phyloP scores from a whole-genome alignment of 1,140 invertebrate genomes.

The Pinna nobilis region DNA sequence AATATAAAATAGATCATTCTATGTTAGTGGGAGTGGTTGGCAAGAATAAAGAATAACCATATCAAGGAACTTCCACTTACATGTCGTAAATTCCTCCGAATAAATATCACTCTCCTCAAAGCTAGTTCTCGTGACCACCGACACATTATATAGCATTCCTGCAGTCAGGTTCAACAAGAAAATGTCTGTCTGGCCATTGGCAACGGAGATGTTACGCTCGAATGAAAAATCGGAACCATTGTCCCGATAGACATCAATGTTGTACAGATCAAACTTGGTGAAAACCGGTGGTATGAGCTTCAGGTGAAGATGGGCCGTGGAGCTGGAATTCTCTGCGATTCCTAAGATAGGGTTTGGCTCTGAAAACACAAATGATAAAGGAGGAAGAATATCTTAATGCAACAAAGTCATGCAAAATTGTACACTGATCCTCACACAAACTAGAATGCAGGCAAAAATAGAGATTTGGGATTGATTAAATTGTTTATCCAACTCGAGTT shows the following conservation, averaged over 20 bases:
- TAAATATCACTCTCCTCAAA: constrained; percentile 35
- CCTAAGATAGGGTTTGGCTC: constrained; percentile 48
- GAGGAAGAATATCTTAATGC: neutral
- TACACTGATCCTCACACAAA: neutral
- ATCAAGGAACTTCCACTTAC: constrained; percentile 2
- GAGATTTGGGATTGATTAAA: neutral
- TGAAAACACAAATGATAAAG: constrained; percentile 15
- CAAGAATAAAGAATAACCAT: neutral
- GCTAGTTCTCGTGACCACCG: constrained; percentile 14
- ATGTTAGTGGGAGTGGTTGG: too few species aligned
- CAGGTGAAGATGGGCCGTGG: constrained; percentile 40
- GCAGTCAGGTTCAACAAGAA: constrained; percentile 31
- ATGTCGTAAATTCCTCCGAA: constrained; percentile 30
- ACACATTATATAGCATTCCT: constrained; percentile 37
- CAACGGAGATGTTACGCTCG: constrained; percentile 2
- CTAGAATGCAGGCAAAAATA: neutral
- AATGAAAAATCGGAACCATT: constrained; percentile 6
- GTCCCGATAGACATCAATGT: constrained; percentile 34
- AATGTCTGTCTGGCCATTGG: constrained; percentile 9
- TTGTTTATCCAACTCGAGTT: too few species aligned
- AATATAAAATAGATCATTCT: neutral
- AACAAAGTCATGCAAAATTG: neutral
- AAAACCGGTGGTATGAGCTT: constrained; percentile 37
- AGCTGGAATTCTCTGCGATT: constrained; percentile 37
- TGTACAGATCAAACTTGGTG: constrained; percentile 32